A percentile compares a stretch with the other conserved stretches of the same genome.
These are phyloP conservation scores for Catharus ustulatus DNA, from an alignment of 2,797 vertebrate genomes.

Conservation along the genomic window DNA sequence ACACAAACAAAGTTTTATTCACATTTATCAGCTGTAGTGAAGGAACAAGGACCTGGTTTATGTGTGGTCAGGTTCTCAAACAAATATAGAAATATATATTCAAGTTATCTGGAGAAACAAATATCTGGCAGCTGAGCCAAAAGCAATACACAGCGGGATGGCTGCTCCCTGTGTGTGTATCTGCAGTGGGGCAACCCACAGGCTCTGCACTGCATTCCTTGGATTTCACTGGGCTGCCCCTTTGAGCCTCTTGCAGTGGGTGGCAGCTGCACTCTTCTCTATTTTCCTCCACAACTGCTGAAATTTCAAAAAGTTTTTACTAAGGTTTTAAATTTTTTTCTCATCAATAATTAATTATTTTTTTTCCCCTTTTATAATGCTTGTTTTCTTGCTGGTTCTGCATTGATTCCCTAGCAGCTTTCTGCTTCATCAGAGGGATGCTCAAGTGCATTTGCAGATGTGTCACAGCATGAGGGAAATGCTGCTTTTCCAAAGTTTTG, in stretches of 20 bases:
- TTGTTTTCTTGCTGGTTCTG: neutral
- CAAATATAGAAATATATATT: conserved; percentile 52
- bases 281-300: neutral
- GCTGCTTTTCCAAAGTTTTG: neutral
- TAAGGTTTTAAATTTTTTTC: neutral
- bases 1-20: conserved; percentile 12
- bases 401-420: neutral
- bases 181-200: neutral
- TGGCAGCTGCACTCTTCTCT: neutral
- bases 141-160: conserved; percentile 3
- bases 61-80: conserved; percentile 41
- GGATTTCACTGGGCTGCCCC: neutral
- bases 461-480: rapidly evolving
- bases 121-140: conserved; percentile 60
- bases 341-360: neutral
- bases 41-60: conserved; percentile 38
- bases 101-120: conserved; percentile 39
- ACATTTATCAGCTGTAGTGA: neutral
- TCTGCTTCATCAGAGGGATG: neutral
- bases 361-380: neutral
- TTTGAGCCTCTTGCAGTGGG: rapidly evolving
- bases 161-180: neutral
- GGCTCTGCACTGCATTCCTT: neutral
- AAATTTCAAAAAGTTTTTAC: neutral
- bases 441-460: neutral